These are phyloP conservation scores for Amazona guildingii DNA, from an alignment of 2,113 vertebrate genomes.

Conservation along the genomic window DNA sequence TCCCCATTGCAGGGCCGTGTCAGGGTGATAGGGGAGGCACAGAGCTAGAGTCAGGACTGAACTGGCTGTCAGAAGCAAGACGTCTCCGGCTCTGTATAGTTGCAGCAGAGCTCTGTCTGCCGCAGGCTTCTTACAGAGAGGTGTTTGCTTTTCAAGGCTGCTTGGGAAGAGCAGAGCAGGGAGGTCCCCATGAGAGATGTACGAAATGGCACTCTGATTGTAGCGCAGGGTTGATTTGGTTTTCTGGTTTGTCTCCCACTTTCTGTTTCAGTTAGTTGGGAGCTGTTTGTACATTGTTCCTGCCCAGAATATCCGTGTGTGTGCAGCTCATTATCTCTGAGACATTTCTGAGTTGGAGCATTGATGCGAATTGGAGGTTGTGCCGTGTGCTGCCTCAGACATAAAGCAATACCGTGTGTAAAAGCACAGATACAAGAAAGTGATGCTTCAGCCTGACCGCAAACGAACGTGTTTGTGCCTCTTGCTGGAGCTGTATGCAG, in stretches of 20 bases:
- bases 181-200: not conserved
- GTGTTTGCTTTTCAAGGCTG: slow-evolving; percentile 10
- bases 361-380: slow-evolving; percentile 14
- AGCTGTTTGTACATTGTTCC: not conserved
- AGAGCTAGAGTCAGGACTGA: not conserved
- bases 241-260: not conserved
- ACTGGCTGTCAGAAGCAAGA: not conserved
- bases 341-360: not conserved
- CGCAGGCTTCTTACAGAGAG: not conserved
- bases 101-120: not conserved
- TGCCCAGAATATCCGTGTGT: not conserved
- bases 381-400: not conserved
- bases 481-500: not conserved
- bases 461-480: not conserved
- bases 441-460: not conserved
- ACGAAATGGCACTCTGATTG: not conserved
- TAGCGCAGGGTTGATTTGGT: not conserved
- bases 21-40: not conserved
- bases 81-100: not conserved
- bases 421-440: not conserved
- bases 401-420: not conserved
- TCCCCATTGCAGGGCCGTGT: rapidly evolving
- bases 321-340: slow-evolving; percentile 42
- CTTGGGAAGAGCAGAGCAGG: not conserved
- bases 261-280: not conserved